phyloP scores from a whole-genome alignment of 2,888 invertebrate genomes.

The Pachymerium ferrugineum region DNA sequence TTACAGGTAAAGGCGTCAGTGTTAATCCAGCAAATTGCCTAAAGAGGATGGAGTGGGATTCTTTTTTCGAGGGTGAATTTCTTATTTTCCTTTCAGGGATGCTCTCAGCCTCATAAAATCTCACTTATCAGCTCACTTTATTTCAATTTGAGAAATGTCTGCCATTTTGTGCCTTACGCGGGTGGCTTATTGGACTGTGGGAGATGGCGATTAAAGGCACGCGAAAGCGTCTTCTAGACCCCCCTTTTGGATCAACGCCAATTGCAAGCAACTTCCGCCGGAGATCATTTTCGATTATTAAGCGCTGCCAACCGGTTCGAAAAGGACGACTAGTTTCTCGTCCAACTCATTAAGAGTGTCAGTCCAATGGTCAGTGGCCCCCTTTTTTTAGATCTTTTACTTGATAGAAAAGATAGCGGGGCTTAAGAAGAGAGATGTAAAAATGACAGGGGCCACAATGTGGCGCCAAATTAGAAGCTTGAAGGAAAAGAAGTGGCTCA shows the following conservation, averaged over 20 bases:
- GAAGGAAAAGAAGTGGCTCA: neutral
- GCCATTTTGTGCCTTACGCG: slow-evolving; percentile 23
- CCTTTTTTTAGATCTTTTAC: neutral
- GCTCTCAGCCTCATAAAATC: slow-evolving; percentile 20
- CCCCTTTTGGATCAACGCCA: neutral
- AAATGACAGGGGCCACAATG: slow-evolving; percentile 15
- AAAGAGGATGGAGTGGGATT: neutral
- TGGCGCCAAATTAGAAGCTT: slow-evolving; percentile 21
- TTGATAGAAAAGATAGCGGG: slow-evolving; percentile 18
- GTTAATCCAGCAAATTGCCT: slow-evolving; percentile 16
- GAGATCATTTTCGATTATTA: slow-evolving; percentile 25
- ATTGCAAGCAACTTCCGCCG: slow-evolving; percentile 22
- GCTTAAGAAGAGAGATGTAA: neutral
- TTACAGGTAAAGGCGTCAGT: neutral
- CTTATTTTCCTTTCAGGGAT: neutral
- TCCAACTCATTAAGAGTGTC: neutral
- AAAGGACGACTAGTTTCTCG: neutral
- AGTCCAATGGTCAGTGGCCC: slow-evolving; percentile 10
- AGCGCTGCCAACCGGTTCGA: neutral
- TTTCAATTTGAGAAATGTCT: slow-evolving; percentile 25
- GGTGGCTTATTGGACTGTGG: slow-evolving; percentile 19
- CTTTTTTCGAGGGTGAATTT: neutral
- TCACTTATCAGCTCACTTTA: slow-evolving; percentile 24
- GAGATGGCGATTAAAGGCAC: slow-evolving; percentile 24
- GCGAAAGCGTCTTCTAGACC: neutral